Evolutionary conservation across 2,888 invertebrate genomes (phyloP).

Genomic region (Cosmia trapezina): DNA sequence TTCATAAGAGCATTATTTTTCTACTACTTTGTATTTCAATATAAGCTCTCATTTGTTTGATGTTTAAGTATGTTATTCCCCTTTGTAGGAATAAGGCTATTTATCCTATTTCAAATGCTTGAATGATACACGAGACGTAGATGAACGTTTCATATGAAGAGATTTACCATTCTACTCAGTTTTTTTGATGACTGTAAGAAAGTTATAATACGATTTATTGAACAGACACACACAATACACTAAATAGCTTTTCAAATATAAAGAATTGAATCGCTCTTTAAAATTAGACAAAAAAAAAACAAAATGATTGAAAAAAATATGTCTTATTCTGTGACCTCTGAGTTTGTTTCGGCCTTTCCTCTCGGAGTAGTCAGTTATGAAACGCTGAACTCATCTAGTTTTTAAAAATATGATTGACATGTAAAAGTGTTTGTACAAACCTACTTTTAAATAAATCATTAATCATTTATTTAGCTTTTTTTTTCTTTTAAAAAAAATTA

Average conservation of each 20-base stretch:
- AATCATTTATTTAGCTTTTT: too few species aligned
- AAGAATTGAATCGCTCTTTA: neutral
- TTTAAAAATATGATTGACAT: too few species aligned
- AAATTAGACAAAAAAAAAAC: neutral
- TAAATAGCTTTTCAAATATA: neutral
- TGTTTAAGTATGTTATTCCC: constrained; percentile 30
- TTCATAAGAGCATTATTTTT: constrained; percentile 59
- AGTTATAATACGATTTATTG: neutral
- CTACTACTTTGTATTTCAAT: constrained; percentile 54
- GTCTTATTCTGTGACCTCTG: too few species aligned
- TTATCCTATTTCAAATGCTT: constrained; percentile 5
- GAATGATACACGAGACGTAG: neutral
- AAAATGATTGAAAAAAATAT: neutral
- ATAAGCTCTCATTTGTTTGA: constrained; percentile 46
- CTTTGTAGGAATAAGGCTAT: constrained; percentile 9
- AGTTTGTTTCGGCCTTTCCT: too few species aligned
- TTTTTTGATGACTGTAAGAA: neutral
- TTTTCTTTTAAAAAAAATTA: too few species aligned
- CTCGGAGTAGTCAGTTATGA: too few species aligned
- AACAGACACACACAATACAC: neutral
- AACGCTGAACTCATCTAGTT: too few species aligned
- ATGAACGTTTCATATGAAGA: neutral
- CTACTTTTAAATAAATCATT: too few species aligned
- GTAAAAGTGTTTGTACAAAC: too few species aligned
- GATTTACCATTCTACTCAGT: neutral